Percentiles rank a stretch among this genome's conserved stretches.
phyloP scores from a whole-genome alignment of 2,113 vertebrate species.

The Callochromis pleurospilus region DNA sequence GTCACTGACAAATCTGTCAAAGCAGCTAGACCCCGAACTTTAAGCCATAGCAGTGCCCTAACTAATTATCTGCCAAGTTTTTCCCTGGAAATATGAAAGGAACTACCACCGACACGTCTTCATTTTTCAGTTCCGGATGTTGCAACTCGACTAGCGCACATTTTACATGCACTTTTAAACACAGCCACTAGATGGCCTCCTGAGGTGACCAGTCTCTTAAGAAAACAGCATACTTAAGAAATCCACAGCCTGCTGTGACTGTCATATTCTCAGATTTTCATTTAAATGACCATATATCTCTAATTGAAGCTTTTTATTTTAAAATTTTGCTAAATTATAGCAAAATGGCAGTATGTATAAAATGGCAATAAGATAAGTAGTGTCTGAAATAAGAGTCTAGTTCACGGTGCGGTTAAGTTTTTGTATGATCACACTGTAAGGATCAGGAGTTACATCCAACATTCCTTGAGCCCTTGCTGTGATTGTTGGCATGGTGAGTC shows the following conservation, averaged over 20 bases:
- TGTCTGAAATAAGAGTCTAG: background rate
- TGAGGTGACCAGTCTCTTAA: background rate
- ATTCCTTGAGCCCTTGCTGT: conserved; percentile 15
- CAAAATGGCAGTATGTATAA: background rate
- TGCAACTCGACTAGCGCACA: background rate
- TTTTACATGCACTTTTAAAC: background rate
- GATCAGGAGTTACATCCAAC: background rate
- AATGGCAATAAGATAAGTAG: background rate
- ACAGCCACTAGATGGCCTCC: background rate
- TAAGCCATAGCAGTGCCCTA: background rate
- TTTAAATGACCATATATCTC: background rate
- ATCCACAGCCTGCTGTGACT: background rate
- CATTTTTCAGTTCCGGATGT: background rate
- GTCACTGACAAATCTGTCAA: background rate
- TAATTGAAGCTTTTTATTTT: background rate
- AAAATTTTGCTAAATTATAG: background rate
- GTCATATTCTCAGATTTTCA: background rate
- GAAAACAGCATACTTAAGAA: background rate
- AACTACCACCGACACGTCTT: background rate
- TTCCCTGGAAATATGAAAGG: background rate
- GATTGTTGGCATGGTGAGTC: conserved; percentile 20
- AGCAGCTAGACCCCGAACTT: background rate
- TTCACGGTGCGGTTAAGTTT: background rate
- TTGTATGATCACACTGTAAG: background rate
- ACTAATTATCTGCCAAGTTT: background rate